Percentiles rank a stretch among this genome's conserved stretches.
phyloP scores from a whole-genome alignment of 2,888 invertebrate genomes.

The Drosophila prostipennis region DNA sequence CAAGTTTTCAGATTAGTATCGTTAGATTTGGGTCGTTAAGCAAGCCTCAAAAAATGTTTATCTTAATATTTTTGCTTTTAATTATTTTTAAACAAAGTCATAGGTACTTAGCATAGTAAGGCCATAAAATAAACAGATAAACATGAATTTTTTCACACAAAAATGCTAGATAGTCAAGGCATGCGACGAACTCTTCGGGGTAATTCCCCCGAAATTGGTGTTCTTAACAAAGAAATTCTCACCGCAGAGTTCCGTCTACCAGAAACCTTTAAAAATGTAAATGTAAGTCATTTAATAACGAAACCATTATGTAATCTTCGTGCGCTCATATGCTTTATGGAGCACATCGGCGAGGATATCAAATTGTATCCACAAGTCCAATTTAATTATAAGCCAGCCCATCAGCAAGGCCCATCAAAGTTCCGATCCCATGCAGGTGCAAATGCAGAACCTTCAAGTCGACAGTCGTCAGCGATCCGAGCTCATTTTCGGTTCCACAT shows the following conservation, averaged over 20 bases:
- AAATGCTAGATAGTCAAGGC: conserved; percentile 5
- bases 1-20: neutral
- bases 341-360: conserved; percentile 65
- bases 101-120: neutral
- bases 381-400: conserved; percentile 75
- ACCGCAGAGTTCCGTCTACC: conserved; percentile 4
- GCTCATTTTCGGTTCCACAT: conserved; percentile 78
- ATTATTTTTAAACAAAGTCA: conserved; percentile 14
- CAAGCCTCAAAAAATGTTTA: conserved; percentile 6
- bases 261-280: conserved; percentile 26
- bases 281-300: conserved; percentile 26
- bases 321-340: conserved; percentile 62
- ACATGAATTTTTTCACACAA: neutral
- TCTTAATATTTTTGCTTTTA: neutral
- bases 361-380: conserved; percentile 74
- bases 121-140: neutral
- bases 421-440: conserved; percentile 70
- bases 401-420: conserved; percentile 75
- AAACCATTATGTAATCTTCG: conserved; percentile 42
- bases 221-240: conserved; percentile 22
- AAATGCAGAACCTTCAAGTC: conserved; percentile 62
- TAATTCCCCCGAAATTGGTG: conserved; percentile 15
- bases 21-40: conserved; percentile 20
- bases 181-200: neutral
- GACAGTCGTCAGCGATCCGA: conserved; percentile 55